These are phyloP conservation scores for Sarcophaga rosellei DNA, from an alignment of 2,888 invertebrate genomes.

Conservation along the genomic window DNA sequence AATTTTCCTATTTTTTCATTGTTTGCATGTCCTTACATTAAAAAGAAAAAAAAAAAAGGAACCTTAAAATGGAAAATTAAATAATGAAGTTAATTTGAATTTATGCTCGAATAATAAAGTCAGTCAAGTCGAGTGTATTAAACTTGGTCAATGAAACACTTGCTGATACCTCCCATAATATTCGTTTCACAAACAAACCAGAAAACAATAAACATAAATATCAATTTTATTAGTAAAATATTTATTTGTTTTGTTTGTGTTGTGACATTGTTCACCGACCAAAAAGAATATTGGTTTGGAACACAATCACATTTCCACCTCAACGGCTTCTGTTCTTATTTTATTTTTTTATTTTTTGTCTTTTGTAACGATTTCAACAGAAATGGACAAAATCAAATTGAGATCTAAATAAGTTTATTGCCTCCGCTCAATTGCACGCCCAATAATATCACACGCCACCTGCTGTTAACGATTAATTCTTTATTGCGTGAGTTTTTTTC, in stretches of 20 bases:
- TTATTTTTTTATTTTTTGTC: not conserved
- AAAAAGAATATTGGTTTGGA: constrained; percentile 41
- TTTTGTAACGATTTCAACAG: not conserved
- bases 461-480: constrained; percentile 52
- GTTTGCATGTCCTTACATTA: not conserved
- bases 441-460: constrained; percentile 38
- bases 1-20: not conserved
- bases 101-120: constrained; percentile 62
- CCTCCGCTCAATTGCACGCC: too few species aligned
- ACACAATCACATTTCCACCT: constrained; percentile 52
- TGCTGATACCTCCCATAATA: not conserved
- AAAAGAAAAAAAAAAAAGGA: not conserved
- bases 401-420: too few species aligned
- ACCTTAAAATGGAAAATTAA: constrained; percentile 1
- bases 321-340: constrained; percentile 40
- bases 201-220: constrained; percentile 57
- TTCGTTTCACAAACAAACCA: not conserved
- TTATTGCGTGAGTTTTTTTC: not conserved
- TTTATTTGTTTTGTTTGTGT: constrained; percentile 40
- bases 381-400: too few species aligned
- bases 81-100: constrained; percentile 46
- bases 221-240: constrained; percentile 56
- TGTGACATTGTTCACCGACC: constrained; percentile 59
- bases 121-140: constrained; percentile 55
- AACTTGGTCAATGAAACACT: constrained; percentile 58